A percentile compares a stretch with the other conserved stretches of the same genome.
Conservation (phyloP, 1,140 invertebrate genomes). For the Eueides isabella region DNA sequence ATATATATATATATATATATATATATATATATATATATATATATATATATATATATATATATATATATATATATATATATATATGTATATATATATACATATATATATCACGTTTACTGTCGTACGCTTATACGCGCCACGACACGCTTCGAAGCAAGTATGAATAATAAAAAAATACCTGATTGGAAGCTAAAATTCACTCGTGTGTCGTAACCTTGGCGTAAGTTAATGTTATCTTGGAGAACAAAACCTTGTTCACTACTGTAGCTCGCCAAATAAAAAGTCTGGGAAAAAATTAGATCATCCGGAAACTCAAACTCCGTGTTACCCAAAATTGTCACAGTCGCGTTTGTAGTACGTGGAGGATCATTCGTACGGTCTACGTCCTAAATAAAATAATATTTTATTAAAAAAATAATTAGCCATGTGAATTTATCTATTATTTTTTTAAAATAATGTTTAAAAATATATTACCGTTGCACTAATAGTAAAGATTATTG, state of each 20-base stretch:
- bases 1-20: no score
- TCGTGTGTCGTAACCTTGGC: constrained; percentile 52
- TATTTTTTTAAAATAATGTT: not conserved
- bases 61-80: no score
- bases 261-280: constrained; percentile 61
- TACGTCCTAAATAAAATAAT: constrained; percentile 51
- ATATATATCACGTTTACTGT: no score
- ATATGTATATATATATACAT: no score
- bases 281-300: constrained; percentile 56
- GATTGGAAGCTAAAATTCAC: not conserved
- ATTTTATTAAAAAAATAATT: no score
- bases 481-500: constrained; percentile 54
- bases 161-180: not conserved
- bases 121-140: no score
- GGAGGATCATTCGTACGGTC: constrained; percentile 57
- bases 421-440: no score
- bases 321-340: constrained; percentile 51
- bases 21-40: no score
- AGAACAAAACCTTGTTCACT: constrained; percentile 46
- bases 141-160: no score
- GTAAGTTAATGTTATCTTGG: constrained; percentile 51
- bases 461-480: constrained; percentile 61
- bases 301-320: constrained; percentile 65
- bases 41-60: no score
- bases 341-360: constrained; percentile 46